Base-by-base conservation (phyloP, 2,888 invertebrate species). In the Anaspis maculata region DNA sequence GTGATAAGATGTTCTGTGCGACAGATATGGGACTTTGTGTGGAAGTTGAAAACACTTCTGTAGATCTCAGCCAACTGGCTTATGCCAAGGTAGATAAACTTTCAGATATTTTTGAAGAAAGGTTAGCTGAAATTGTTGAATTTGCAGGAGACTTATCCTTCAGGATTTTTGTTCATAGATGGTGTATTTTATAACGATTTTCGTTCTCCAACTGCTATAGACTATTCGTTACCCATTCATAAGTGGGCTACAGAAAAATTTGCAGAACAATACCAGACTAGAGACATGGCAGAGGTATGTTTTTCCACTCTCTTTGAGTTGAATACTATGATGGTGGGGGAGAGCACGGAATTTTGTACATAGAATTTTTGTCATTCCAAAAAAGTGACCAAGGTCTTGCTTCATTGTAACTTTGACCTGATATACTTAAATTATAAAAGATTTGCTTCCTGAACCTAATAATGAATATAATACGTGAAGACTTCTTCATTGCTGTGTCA, bases 181-280 rank as follows among this genome's bases (percentile, higher is more conserved):
- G 74, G 77, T 42, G 76, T 76, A 1, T 87, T 90, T 60, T 90
- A 87, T 59, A 80, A 83, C 56, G 88, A 91, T 56, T 69, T 66
- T 45, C 68, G 84, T 1, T 58, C 72, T 46, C 54, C 69, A 2
- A 55, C 62, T 0, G 72, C 76, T 38, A 62, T 69, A 21, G 83
- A 88, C 55, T 83, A 83, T 51, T 82, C 84, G 34, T 56, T 68
- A 55, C 64, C 69, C 0, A 74, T 84, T 23, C 64, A 70, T 3
- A 55, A 73, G n/a, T 86, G 84, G 83, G 73, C 72, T 5, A 44
- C 60, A n/a, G 55, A 57, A 1, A 57, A 56, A 54, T 61, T 42
- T 47, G 64, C 42, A 23, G 71, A 70, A 3, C 56, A 69, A 1
- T 75, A 78, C 42, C 54, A 67, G 27, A 67, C 68, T 10, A 66